These are phyloP conservation scores for Cylloceria caligata DNA, from an alignment of 2,888 invertebrate species.

Conservation along the genomic window DNA sequence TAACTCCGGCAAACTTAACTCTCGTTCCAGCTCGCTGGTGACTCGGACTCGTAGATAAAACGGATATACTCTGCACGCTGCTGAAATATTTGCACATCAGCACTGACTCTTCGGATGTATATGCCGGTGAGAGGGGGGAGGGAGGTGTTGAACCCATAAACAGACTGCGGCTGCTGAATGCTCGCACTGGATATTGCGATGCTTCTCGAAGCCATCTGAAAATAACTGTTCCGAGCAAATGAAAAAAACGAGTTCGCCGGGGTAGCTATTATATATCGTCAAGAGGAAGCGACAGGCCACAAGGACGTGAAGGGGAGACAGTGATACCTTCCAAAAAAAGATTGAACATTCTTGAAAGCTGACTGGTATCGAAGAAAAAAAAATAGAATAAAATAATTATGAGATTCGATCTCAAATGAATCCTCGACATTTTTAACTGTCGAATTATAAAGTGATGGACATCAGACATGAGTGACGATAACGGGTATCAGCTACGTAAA, in stretches of 20 bases:
- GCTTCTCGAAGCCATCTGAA: constrained; percentile 72
- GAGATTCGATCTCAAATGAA: not conserved
- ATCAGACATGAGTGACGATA: not conserved
- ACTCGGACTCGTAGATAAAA: not conserved
- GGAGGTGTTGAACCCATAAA: constrained; percentile 79
- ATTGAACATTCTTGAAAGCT: constrained; percentile 23
- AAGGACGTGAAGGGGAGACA: constrained; percentile 47
- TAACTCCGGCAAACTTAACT: constrained; percentile 51
- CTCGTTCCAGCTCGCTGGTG: not conserved
- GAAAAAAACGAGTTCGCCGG: constrained; percentile 75
- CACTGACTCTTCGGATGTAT: constrained; percentile 28
- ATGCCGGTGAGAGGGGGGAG: constrained; percentile 53
- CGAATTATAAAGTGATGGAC: not conserved
- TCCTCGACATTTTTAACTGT: not conserved
- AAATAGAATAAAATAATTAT: constrained; percentile 43
- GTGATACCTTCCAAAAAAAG: constrained; percentile 34
- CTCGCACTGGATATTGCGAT: constrained; percentile 54
- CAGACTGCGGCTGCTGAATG: constrained; percentile 65
- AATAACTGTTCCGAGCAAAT: constrained; percentile 73
- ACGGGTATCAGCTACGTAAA: not conserved
- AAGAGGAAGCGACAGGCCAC: constrained; percentile 16
- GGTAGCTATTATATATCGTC: constrained; percentile 1
- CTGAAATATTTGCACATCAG: constrained; percentile 38
- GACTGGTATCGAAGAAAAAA: constrained; percentile 19
- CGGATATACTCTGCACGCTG: not conserved